A percentile compares a stretch with the other conserved stretches of the same genome.
phyloP scores from a whole-genome alignment of 2,113 vertebrate genomes.

The Misgurnus mizolepis region DNA sequence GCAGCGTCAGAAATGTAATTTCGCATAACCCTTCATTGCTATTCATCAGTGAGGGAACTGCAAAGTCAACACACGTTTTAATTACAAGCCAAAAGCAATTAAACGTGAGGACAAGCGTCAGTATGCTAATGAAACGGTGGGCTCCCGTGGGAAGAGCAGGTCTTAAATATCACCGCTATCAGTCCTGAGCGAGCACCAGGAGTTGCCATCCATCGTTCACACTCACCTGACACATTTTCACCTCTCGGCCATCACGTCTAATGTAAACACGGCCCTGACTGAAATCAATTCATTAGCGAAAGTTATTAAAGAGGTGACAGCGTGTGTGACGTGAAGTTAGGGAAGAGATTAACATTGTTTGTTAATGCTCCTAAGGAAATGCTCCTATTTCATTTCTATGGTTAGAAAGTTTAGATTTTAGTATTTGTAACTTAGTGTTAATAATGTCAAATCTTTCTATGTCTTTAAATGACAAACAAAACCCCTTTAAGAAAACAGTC shows the following conservation, averaged over 20 bases:
- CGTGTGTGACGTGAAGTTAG: conserved; percentile 23
- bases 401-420: background rate
- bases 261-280: conserved; percentile 64
- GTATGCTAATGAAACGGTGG: conserved; percentile 74
- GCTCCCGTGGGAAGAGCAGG: conserved; percentile 70
- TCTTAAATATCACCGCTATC: conserved; percentile 75
- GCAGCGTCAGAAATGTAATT: conserved; percentile 73
- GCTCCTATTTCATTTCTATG: background rate
- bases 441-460: background rate
- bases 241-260: conserved; percentile 59
- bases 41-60: conserved; percentile 77
- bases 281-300: conserved; percentile 57
- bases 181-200: conserved; percentile 61
- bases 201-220: conserved; percentile 65
- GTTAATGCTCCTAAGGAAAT: too few species aligned
- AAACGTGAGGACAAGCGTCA: conserved; percentile 69
- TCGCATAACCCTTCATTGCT: conserved; percentile 77
- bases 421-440: background rate
- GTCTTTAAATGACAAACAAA: conserved; percentile 19
- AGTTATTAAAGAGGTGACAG: conserved; percentile 48
- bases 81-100: conserved; percentile 79
- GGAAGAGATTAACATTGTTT: conserved; percentile 27
- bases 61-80: conserved; percentile 80
- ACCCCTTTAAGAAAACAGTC: conserved; percentile 58
- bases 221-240: conserved; percentile 62